Percentiles rank a stretch among this genome's conserved stretches.
phyloP scores from a whole-genome alignment of 2,113 vertebrate genomes.

The Leptosomus discolor region DNA sequence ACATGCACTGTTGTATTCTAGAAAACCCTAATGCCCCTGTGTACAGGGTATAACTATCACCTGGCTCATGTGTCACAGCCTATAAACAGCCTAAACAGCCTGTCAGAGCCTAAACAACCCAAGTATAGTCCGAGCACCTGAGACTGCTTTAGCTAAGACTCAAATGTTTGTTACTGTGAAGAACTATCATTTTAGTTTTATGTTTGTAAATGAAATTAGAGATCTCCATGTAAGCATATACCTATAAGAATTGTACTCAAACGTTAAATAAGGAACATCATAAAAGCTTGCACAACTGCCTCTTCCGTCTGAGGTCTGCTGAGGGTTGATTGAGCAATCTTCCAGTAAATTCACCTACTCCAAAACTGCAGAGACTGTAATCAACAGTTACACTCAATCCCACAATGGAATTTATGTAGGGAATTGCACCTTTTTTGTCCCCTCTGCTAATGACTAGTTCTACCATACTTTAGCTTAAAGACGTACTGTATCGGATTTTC shows the following conservation, averaged over 20 bases:
- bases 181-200: not conserved
- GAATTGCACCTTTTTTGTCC: not conserved
- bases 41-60: not conserved
- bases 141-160: not conserved
- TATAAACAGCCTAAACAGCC: too few species aligned
- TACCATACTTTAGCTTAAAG: not conserved
- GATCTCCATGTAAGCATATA: not conserved
- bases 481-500: not conserved
- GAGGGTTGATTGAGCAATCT: rapidly evolving
- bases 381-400: not conserved
- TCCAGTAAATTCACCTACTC: not conserved
- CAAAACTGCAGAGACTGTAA: not conserved
- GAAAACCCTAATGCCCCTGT: not conserved
- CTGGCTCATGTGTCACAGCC: not conserved
- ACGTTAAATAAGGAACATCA: not conserved
- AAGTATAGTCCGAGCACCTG: rapidly evolving
- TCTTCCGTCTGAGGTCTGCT: not conserved
- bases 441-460: not conserved
- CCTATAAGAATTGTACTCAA: not conserved
- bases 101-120: not conserved
- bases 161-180: not conserved
- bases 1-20: not conserved
- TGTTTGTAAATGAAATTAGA: not conserved
- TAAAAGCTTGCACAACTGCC: not conserved
- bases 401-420: not conserved